These are phyloP conservation scores for Chorisops tibialis DNA, from an alignment of 2,888 invertebrate genomes.

Conservation along the genomic window DNA sequence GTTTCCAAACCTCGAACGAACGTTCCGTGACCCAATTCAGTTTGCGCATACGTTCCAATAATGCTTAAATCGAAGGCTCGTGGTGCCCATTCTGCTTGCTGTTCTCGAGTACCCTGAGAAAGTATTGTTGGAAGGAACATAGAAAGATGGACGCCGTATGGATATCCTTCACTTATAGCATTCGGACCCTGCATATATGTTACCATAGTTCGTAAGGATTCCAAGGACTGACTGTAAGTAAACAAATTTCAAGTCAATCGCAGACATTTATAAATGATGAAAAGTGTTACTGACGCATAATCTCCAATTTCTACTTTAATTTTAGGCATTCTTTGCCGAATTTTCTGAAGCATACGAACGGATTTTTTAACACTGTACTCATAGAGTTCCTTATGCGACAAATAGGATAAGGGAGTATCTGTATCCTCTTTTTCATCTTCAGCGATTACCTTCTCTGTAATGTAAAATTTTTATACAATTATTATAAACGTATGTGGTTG, in stretches of 20 bases:
- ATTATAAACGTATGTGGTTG: no score
- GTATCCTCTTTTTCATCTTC: neutral
- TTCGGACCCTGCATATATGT: conserved; percentile 42
- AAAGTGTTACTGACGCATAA: conserved; percentile 59
- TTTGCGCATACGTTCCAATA: conserved; percentile 95
- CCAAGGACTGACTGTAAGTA: conserved; percentile 44
- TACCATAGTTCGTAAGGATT: conserved; percentile 38
- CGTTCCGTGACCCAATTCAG: conserved; percentile 93
- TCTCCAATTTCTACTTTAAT: conserved; percentile 63
- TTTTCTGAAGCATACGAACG: conserved; percentile 67
- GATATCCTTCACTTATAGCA: conserved; percentile 49
- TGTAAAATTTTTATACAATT: no score
- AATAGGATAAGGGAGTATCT: conserved; percentile 63
- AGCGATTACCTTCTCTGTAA: no score
- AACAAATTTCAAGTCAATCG: neutral
- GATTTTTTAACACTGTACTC: conserved; percentile 73
- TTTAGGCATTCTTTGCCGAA: conserved; percentile 63
- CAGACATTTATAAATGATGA: neutral
- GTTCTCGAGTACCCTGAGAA: conserved; percentile 84
- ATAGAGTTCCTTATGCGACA: conserved; percentile 82
- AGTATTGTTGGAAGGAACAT: conserved; percentile 92
- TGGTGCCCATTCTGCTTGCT: conserved; percentile 83
- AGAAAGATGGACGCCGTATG: conserved; percentile 73
- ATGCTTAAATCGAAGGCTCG: conserved; percentile 79
- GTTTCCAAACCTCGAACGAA: conserved; percentile 91